phyloP scores from a whole-genome alignment of 2,888 invertebrate species.

The Meandrusa payeni region DNA sequence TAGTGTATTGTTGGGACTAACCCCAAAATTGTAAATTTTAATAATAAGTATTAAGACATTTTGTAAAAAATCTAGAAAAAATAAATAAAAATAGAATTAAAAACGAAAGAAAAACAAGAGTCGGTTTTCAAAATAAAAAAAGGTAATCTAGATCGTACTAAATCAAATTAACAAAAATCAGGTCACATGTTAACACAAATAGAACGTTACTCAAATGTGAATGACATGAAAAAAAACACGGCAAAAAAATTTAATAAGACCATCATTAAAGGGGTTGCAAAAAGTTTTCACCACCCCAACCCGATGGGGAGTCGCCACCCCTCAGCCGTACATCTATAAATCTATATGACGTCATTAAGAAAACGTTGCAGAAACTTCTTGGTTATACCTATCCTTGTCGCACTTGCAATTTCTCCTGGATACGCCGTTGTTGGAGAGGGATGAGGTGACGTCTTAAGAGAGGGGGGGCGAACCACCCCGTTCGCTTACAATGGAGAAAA shows the following conservation, averaged over 20 bases:
- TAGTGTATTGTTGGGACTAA: too few species aligned
- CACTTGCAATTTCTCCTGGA: slow-evolving; percentile 40
- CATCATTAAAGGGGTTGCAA: slow-evolving; percentile 55
- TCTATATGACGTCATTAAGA: slow-evolving; percentile 79
- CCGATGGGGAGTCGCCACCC: slow-evolving; percentile 43
- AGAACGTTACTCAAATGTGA: too few species aligned
- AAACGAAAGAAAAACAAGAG: too few species aligned
- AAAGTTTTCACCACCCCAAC: slow-evolving; percentile 60
- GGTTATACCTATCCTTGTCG: slow-evolving; percentile 58
- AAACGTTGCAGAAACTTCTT: slow-evolving; percentile 68
- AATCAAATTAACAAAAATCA: too few species aligned
- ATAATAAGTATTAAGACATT: too few species aligned
- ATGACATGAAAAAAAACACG: slow-evolving; percentile 28
- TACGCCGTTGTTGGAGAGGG: slow-evolving; percentile 38
- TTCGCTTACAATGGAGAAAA: slow-evolving; percentile 77
- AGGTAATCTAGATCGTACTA: too few species aligned
- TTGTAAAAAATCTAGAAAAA: too few species aligned
- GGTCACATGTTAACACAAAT: too few species aligned
- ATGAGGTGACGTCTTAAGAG: slow-evolving; percentile 59
- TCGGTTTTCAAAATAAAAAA: too few species aligned
- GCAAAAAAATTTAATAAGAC: slow-evolving; percentile 50
- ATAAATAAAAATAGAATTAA: too few species aligned
- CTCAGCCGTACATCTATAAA: slow-evolving; percentile 68
- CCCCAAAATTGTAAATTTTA: too few species aligned
- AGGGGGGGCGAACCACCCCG: slow-evolving; percentile 49